Conservation (phyloP, 2,888 invertebrate species). For the Dolichopus griseipennis region DNA sequence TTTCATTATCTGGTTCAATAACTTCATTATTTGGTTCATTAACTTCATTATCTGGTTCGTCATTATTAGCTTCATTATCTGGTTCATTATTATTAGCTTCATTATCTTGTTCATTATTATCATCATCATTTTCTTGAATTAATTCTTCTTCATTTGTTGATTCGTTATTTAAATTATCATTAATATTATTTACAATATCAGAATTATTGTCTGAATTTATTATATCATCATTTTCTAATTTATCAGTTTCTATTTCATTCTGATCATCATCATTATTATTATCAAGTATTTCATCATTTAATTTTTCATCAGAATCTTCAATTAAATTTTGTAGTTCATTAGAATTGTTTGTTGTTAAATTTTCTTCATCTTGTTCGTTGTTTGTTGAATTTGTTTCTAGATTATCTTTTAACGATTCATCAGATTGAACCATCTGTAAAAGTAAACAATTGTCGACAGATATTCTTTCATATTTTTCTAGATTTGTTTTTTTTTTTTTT, state of each 20-base stretch:
- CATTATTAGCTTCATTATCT: conserved; percentile 17
- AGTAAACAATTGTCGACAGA: conserved; percentile 46
- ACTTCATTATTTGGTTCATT: conserved; percentile 22
- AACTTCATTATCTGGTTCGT: conserved; percentile 17
- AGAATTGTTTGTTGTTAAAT: too few species aligned
- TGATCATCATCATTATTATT: neutral
- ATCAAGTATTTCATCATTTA: neutral
- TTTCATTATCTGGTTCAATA: conserved; percentile 27
- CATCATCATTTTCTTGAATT: conserved; percentile 20
- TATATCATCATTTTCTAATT: conserved; percentile 20
- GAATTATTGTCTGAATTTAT: conserved; percentile 16
- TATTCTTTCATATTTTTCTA: conserved; percentile 33
- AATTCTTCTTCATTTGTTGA: conserved; percentile 20
- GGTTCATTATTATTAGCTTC: conserved; percentile 18
- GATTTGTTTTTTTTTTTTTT: conserved; percentile 21
- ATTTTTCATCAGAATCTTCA: conserved; percentile 13
- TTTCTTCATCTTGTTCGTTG: too few species aligned
- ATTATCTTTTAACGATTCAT: conserved; percentile 20
- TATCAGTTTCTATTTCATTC: conserved; percentile 12
- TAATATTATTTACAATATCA: conserved; percentile 14
- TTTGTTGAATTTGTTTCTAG: too few species aligned
- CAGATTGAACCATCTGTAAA: conserved; percentile 42
- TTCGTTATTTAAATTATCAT: conserved; percentile 16
- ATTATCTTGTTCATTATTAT: conserved; percentile 20
- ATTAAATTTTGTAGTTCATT: neutral